Percentiles rank a stretch among this genome's conserved stretches.
These are phyloP conservation scores for Rallus limicola DNA, from an alignment of 2,113 vertebrate genomes.

Conservation along the genomic window DNA sequence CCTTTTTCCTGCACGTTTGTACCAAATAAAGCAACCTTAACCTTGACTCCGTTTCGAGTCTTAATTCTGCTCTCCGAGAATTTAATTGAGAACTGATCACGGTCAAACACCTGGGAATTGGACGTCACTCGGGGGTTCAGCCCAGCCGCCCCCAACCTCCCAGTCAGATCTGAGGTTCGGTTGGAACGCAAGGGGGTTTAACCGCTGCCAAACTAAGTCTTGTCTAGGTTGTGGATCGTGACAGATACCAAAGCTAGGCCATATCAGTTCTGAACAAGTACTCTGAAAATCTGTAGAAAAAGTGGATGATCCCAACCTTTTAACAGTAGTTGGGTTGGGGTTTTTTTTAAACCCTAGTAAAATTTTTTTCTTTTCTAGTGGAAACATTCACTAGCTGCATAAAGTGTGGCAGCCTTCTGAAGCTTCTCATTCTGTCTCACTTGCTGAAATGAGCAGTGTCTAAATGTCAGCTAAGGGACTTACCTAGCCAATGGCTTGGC, in stretches of 20 bases:
- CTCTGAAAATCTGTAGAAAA: not conserved
- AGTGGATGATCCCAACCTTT: not conserved
- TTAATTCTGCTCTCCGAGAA: too few relatives aligned
- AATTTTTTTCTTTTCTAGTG: not conserved
- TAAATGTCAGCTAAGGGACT: not conserved
- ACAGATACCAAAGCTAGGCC: not conserved
- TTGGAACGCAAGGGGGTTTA: too few relatives aligned
- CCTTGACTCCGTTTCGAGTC: too few relatives aligned
- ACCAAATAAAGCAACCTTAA: too few relatives aligned
- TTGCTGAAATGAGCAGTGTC: not conserved
- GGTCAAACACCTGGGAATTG: too few relatives aligned
- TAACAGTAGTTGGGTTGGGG: not conserved
- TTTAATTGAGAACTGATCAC: too few relatives aligned
- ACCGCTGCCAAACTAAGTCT: too few relatives aligned
- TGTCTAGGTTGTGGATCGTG: too few relatives aligned
- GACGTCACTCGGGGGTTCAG: too few relatives aligned
- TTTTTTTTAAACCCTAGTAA: not conserved
- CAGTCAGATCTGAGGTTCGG: too few relatives aligned
- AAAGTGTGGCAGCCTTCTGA: not conserved
- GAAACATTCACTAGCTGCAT: not conserved
- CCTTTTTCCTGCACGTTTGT: too few relatives aligned
- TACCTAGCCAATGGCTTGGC: not conserved
- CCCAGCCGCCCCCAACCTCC: too few relatives aligned
- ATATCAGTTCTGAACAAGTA: not conserved
- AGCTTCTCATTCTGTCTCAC: not conserved